These are phyloP conservation scores for Tenthredo livida DNA, from an alignment of 2,888 invertebrate genomes.

Conservation along the genomic window DNA sequence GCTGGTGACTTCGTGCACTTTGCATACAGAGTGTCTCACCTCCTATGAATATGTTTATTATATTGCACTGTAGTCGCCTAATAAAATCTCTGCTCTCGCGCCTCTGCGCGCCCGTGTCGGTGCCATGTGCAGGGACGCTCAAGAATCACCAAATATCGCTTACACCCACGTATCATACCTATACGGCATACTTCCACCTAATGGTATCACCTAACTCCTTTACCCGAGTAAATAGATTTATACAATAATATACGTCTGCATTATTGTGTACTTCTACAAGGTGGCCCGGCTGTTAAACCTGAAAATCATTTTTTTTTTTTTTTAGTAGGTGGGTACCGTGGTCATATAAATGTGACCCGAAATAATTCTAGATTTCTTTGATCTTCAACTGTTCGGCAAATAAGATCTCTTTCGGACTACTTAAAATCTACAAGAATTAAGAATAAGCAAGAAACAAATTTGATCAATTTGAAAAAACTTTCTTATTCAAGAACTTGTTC, in stretches of 20 bases:
- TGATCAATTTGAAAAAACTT: neutral
- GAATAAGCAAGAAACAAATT: neutral
- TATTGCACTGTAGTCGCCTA: slow-evolving; percentile 65
- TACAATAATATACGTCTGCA: neutral
- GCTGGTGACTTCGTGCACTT: slow-evolving; percentile 67
- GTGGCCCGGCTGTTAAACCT: neutral
- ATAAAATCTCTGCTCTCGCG: slow-evolving; percentile 56
- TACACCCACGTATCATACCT: slow-evolving; percentile 1
- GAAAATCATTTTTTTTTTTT: neutral
- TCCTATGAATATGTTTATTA: slow-evolving; percentile 67
- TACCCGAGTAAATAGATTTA: slow-evolving; percentile 10
- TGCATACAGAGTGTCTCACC: slow-evolving; percentile 69
- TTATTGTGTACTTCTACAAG: neutral
- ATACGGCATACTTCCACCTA: neutral
- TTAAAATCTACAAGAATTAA: neutral
- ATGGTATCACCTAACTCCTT: slow-evolving; percentile 9
- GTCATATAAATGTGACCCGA: neutral
- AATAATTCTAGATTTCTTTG: neutral
- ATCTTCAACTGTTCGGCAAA: neutral
- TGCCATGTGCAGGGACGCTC: slow-evolving; percentile 15
- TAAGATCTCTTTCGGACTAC: neutral
- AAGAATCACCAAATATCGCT: slow-evolving; percentile 40
- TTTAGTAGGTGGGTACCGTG: neutral
- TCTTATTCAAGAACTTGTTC: neutral
- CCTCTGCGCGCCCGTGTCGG: neutral